Evolutionary conservation across 2,888 invertebrate genomes (phyloP), one percentile per base, ranked within the genome.

Genomic region (Drosophila longiperda): DNA sequence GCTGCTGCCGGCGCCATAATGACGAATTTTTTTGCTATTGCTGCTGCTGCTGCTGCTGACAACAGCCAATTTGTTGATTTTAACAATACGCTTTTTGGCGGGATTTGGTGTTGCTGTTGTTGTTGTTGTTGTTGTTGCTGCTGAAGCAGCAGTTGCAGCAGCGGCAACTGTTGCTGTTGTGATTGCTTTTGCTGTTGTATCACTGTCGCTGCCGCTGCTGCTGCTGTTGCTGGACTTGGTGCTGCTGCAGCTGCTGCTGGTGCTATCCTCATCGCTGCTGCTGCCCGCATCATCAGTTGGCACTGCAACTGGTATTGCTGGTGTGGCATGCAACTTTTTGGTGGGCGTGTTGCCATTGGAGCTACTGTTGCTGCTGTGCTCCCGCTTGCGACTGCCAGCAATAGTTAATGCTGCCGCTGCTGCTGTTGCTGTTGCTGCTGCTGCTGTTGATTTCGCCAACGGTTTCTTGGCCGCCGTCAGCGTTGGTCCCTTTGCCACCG

Each of bases 401-500:
- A 52, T 57, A n/a, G 67, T 92, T 23, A 45, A 45, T 78, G 78
- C 82, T 70, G 64, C 80, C 61, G 74, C 89, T 84, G 62, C 73
- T 83, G 82, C 38, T 23, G 69, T 63, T 29, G 63, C 17, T 15
- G 66, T 8, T 11, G 50, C 29, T 45, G 53, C 36, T 49, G 62
- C 60, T 54, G 52, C 63, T 36, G 52, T 32, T 32, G 32, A 11
- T 17, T 75, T 92, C 65, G 73, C 82, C 15, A 92, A 82, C 61
- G 92, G 91, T 63, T 91, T 92, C 61, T 92, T 92, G 60, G 92
- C 92, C 11, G 84, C 84, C 59, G 92, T 92, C 79, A 92, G 73
- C 86, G 89, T 91, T 81, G 91, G 91, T 75, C 90, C 92, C 79
- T 92, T 92, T 1, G 91, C 86, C 23, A 89, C 89, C 12, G 87